A percentile compares a stretch with the other conserved stretches of the same genome.
Evolutionary conservation across 2,888 invertebrate genomes (phyloP).

Genomic region (Drosophila lacicola): DNA sequence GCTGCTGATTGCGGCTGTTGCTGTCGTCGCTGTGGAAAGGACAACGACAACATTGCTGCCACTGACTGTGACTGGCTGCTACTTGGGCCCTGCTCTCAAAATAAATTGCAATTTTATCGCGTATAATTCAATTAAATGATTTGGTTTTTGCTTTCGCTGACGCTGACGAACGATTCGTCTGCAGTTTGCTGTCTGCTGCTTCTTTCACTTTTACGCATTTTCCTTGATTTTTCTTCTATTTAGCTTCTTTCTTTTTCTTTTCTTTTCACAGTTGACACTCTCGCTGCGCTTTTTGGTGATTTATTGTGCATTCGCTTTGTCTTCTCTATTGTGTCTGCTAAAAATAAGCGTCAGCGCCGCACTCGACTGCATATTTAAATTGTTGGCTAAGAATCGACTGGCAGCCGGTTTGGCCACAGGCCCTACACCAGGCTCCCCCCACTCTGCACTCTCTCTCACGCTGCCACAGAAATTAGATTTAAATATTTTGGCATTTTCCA

Average conservation of each 20-base stretch:
- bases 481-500: conserved; percentile 80
- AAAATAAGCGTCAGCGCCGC: conserved; percentile 61
- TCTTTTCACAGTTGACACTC: conserved; percentile 47
- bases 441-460: neutral
- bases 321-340: conserved; percentile 59
- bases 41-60: conserved; percentile 33
- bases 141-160: conserved; percentile 38
- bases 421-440: conserved; percentile 1
- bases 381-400: conserved; percentile 40
- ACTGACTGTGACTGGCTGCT: neutral
- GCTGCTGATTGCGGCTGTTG: conserved; percentile 48
- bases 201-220: conserved; percentile 7
- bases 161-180: conserved; percentile 46
- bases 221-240: conserved; percentile 2
- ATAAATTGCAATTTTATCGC: conserved; percentile 71
- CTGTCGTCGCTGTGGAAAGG: conserved; percentile 58
- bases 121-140: conserved; percentile 71
- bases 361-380: conserved; percentile 68
- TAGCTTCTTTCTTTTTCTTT: conserved; percentile 19
- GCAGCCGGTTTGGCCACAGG: conserved; percentile 12
- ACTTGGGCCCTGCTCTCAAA: conserved; percentile 32
- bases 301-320: conserved; percentile 58
- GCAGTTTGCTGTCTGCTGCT: conserved; percentile 17
- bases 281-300: conserved; percentile 53
- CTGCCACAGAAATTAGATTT: conserved; percentile 68